phyloP scores from a whole-genome alignment of 1,140 invertebrate species.

The Eubasilissa regina region DNA sequence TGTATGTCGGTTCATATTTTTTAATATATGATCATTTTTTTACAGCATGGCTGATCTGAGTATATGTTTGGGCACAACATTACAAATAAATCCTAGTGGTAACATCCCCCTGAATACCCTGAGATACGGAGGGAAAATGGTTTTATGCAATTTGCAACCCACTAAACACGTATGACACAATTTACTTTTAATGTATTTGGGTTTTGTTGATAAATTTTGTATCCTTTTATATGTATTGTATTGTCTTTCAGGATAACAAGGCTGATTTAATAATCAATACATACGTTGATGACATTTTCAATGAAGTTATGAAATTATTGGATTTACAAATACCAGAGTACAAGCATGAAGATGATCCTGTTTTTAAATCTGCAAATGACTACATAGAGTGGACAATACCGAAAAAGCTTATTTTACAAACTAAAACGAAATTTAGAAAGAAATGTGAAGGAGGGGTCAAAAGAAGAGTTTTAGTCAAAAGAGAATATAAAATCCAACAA shows the following conservation, averaged over 20 bases:
- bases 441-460: constrained; percentile 56
- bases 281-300: constrained; percentile 91
- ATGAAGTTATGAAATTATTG: constrained; percentile 82
- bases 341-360: constrained; percentile 78
- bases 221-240: neutral
- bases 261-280: constrained; percentile 91
- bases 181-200: constrained; percentile 52
- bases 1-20: neutral
- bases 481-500: constrained; percentile 28
- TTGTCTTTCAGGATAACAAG: constrained; percentile 84
- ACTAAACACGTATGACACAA: constrained; percentile 90
- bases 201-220: constrained; percentile 22
- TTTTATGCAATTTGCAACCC: constrained; percentile 96
- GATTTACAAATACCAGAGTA: constrained; percentile 83
- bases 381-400: constrained; percentile 78
- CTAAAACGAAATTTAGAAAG: constrained; percentile 73
- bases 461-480: constrained; percentile 54
- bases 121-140: constrained; percentile 90
- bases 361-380: constrained; percentile 69
- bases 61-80: constrained; percentile 94
- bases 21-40: constrained; percentile 53
- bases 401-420: constrained; percentile 69
- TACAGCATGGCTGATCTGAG: constrained; percentile 90
- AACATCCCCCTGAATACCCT: constrained; percentile 92
- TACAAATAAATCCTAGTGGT: constrained; percentile 98